phyloP scores from a whole-genome alignment of 2,797 vertebrate genomes.

The Lophius americanus region DNA sequence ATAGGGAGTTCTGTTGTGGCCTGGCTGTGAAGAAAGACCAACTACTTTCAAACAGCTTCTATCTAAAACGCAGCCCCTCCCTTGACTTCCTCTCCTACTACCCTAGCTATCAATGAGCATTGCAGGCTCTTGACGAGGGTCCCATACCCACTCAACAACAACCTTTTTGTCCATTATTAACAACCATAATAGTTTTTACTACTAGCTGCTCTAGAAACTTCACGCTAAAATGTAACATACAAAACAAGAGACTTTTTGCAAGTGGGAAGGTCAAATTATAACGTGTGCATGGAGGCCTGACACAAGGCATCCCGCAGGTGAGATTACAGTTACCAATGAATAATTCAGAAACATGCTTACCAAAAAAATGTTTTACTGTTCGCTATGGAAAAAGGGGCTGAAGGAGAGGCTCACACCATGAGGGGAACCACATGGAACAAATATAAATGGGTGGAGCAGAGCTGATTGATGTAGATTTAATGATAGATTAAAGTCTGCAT shows the following conservation, averaged over 20 bases:
- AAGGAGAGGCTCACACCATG: slow-evolving; percentile 12
- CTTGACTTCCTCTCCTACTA: slow-evolving; percentile 36
- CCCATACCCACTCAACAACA: slow-evolving; percentile 35
- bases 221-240: not conserved
- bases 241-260: not conserved
- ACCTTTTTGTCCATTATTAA: slow-evolving; percentile 31
- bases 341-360: slow-evolving; percentile 30
- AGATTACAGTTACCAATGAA: slow-evolving; percentile 11
- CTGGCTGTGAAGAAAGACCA: slow-evolving; percentile 44
- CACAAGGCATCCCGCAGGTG: slow-evolving; percentile 18
- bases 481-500: slow-evolving; percentile 31
- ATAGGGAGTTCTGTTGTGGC: slow-evolving; percentile 44
- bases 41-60: slow-evolving; percentile 63
- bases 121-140: slow-evolving; percentile 18
- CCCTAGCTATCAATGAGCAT: slow-evolving; percentile 36
- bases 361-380: slow-evolving; percentile 35
- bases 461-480: slow-evolving; percentile 36
- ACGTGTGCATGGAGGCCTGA: slow-evolving; percentile 24
- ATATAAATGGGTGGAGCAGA: slow-evolving; percentile 8
- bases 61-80: slow-evolving; percentile 56
- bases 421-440: slow-evolving; percentile 2
- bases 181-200: slow-evolving; percentile 16
- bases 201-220: not conserved
- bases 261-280: slow-evolving; percentile 12
- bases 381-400: not conserved